phyloP scores from a whole-genome alignment of 2,113 vertebrate genomes.

The Rhea americana region DNA sequence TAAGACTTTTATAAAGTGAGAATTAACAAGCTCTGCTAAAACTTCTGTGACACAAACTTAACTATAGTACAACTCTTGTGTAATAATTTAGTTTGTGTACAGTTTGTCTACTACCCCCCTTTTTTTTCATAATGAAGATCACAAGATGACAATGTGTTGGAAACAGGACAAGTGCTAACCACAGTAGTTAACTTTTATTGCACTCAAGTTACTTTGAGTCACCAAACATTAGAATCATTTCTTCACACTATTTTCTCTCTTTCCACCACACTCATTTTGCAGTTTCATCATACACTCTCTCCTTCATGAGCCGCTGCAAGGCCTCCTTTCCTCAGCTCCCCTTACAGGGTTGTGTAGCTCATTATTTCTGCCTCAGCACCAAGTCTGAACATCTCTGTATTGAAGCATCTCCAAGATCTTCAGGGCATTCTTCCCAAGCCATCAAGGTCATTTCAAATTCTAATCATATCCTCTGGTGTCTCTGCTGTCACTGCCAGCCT shows the following conservation, averaged over 20 bases:
- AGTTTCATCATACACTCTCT: neutral
- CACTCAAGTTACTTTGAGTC: neutral
- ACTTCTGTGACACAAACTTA: neutral
- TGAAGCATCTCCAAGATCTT: neutral
- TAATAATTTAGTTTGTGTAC: neutral
- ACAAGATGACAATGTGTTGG: neutral
- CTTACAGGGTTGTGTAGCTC: neutral
- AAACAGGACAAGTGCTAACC: neutral
- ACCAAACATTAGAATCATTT: neutral
- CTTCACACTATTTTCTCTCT: neutral
- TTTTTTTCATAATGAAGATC: neutral
- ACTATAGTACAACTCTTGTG: neutral
- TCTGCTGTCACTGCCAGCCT: neutral
- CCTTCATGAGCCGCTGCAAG: neutral
- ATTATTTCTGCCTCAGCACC: neutral
- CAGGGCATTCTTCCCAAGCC: neutral
- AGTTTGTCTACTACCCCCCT: neutral
- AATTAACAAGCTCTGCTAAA: neutral
- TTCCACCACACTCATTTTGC: neutral
- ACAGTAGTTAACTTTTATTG: neutral
- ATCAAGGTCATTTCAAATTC: constrained; percentile 18
- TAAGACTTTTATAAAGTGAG: neutral
- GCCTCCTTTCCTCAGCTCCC: neutral
- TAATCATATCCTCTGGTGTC: neutral
- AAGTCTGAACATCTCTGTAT: neutral